Base-by-base conservation (phyloP, 2,797 vertebrate species). In the Sebastes kiyomatsui region DNA sequence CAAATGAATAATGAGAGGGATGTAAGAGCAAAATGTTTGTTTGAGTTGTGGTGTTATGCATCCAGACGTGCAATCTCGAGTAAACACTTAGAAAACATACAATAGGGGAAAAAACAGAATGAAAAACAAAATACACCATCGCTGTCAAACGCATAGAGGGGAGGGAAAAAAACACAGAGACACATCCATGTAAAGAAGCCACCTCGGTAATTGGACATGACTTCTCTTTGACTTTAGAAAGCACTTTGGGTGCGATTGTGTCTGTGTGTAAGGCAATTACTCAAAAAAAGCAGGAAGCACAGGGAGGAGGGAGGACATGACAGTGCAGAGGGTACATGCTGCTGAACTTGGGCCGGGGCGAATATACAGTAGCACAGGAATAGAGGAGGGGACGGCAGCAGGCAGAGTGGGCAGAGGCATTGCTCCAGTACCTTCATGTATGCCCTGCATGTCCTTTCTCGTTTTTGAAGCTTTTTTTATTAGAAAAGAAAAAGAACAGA, bases 361-460 rank as follows among this genome's bases (percentile, higher is more conserved):
- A 8, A 78, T 66, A 89, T 66, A 88, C 81, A 74, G 86, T 91
- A 93, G 95, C 92, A 94, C 84, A 94, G 93, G 94, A 90, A 84
- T 68, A 92, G 91, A 95, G 91, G 90, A 92, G 94, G 94, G 95
- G 92, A 89, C 92, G 95, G 95, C 94, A 94, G 95, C 94, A 93
- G 90, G 95, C 95, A 95, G 93, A 89, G 88, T 82, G 92, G 94
- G 92, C 92, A 91, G 88, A 89, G 95, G 95, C 95, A 93, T 95
- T 94, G 96, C 96, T 96, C 95, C 97, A 95, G 96, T 99, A 99
- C 98, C 98, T 99, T 99, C 97, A 99, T 98, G 96, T 99, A 99
- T 94, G 98, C 98, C 96, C 98, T 99, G 97, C 98, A 99, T 96
- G 98, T 99, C 98, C 98, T 97, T 97, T 99, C 98, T 97, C 98